A percentile compares a stretch with the other conserved stretches of the same genome.
Evolutionary conservation across 2,113 vertebrate genomes (phyloP).

Genomic region (Siphamia tubifer): DNA sequence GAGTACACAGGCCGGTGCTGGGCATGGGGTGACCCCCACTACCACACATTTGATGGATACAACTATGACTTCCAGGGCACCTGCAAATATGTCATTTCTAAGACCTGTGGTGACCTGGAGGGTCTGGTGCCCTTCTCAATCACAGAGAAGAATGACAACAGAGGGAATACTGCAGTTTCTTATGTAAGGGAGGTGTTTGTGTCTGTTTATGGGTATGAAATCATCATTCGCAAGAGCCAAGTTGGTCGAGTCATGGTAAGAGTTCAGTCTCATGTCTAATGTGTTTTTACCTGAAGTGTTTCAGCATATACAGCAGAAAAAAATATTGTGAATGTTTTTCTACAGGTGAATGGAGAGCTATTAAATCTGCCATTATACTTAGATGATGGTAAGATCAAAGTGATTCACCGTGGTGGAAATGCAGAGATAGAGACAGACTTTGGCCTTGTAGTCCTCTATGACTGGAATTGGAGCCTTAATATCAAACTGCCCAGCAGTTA

Average conservation of each 20-base stretch:
- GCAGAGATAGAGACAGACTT: conserved; percentile 73
- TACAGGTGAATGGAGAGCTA: conserved; percentile 71
- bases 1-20: conserved; percentile 73
- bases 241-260: conserved; percentile 80
- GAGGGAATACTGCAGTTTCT: conserved; percentile 76
- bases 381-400: conserved; percentile 32
- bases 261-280: not conserved
- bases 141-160: conserved; percentile 82
- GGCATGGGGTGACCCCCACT: conserved; percentile 82
- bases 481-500: conserved; percentile 78
- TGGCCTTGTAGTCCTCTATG: conserved; percentile 74
- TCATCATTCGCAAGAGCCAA: conserved; percentile 78
- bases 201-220: conserved; percentile 57
- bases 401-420: conserved; percentile 47
- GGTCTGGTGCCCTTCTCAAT: conserved; percentile 80
- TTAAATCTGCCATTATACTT: conserved; percentile 72
- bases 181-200: conserved; percentile 74
- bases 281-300: not conserved
- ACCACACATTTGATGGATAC: conserved; percentile 80
- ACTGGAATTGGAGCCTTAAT: conserved; percentile 66
- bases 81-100: conserved; percentile 78
- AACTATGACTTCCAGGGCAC: conserved; percentile 84
- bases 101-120: conserved; percentile 60
- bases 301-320: not conserved
- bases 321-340: not conserved